Percentiles rank a stretch among this genome's conserved stretches.
Conservation (phyloP, 1,140 invertebrate species). For the Drosophila truncata region DNA sequence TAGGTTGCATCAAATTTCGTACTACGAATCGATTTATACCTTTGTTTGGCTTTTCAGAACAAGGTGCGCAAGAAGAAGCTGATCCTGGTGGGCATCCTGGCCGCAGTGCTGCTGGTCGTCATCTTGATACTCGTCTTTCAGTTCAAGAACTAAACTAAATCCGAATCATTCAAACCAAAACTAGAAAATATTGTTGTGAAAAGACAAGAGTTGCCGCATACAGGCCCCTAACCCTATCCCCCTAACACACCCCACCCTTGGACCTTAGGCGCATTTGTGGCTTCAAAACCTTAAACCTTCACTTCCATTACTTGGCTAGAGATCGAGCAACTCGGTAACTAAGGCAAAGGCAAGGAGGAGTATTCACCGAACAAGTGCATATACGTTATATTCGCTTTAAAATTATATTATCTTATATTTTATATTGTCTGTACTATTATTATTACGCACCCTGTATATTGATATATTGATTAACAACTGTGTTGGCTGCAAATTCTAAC, state of each 20-base stretch:
- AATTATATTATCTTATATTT: conserved; percentile 71
- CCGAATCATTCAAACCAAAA: conserved; percentile 48
- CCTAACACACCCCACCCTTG: conserved; percentile 6
- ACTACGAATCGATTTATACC: neutral
- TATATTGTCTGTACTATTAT: conserved; percentile 57
- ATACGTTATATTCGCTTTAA: conserved; percentile 71
- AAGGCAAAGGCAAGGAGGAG: conserved; percentile 49
- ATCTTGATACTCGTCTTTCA: conserved; percentile 86
- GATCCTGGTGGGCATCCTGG: conserved; percentile 89
- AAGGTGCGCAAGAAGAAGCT: conserved; percentile 95
- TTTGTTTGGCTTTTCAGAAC: conserved; percentile 87
- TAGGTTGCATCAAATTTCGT: conserved; percentile 78
- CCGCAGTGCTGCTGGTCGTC: conserved; percentile 89
- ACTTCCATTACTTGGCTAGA: conserved; percentile 54
- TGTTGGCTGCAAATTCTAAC: conserved; percentile 66
- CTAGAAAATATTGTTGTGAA: conserved; percentile 72
- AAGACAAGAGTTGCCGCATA: conserved; percentile 74
- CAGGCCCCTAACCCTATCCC: conserved; percentile 28
- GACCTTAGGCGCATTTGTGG: conserved; percentile 70
- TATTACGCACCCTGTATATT: conserved; percentile 78
- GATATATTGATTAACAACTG: conserved; percentile 62
- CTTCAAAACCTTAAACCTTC: conserved; percentile 57
- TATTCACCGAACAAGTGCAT: conserved; percentile 57
- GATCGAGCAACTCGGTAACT: conserved; percentile 33
- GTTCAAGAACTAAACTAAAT: conserved; percentile 74